These are phyloP conservation scores for Capreolus pygargus DNA, from an alignment of 2,113 vertebrate genomes.

Conservation along the genomic window DNA sequence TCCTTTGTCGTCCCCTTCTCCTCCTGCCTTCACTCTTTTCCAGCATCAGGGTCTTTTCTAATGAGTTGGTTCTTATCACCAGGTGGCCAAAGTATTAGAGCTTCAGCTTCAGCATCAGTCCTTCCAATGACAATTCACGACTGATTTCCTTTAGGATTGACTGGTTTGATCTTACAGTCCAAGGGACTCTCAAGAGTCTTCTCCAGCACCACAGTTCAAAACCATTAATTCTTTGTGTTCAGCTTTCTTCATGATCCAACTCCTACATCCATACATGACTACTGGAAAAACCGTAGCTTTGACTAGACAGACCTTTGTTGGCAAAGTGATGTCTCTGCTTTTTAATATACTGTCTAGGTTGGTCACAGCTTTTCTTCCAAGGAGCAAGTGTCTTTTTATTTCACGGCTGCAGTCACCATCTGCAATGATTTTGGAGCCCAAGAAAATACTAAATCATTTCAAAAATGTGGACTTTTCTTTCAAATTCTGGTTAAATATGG, in stretches of 20 bases:
- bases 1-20: background rate
- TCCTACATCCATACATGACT: background rate
- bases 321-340: background rate
- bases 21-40: background rate
- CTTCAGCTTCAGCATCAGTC: background rate
- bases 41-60: background rate
- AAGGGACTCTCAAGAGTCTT: background rate
- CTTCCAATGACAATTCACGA: background rate
- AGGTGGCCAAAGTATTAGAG: background rate
- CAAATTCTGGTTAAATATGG: background rate
- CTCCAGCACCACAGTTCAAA: background rate
- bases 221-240: background rate
- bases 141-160: background rate
- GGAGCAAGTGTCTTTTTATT: background rate
- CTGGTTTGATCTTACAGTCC: background rate
- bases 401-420: background rate
- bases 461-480: background rate
- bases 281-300: background rate
- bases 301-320: background rate
- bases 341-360: background rate
- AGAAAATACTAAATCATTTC: background rate
- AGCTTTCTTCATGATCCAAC: background rate
- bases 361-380: background rate
- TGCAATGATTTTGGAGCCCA: background rate
- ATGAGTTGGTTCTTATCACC: background rate